phyloP scores from a whole-genome alignment of 2,888 invertebrate genomes.

The Diachrysia chrysitis region DNA sequence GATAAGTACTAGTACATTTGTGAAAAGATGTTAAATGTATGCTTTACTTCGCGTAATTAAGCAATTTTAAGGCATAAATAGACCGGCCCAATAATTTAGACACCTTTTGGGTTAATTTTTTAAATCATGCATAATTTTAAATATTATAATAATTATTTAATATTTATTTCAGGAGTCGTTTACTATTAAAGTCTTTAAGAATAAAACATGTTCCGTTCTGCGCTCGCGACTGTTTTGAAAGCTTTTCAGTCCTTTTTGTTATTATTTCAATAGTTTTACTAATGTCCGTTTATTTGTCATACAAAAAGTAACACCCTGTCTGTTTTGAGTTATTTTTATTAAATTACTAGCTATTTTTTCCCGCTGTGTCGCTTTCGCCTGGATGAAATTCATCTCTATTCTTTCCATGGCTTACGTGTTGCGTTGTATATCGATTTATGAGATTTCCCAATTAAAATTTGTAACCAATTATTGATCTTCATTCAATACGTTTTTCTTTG shows the following conservation, averaged over 20 bases:
- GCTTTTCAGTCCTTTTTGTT: conserved; percentile 66
- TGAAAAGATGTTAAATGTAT: no score
- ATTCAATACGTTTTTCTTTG: no score
- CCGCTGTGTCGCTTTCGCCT: background rate
- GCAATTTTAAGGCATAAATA: no score
- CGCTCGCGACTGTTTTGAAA: conserved; percentile 63
- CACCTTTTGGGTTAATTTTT: no score
- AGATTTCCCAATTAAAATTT: no score
- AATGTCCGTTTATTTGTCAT: conserved; percentile 69
- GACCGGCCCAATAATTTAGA: no score
- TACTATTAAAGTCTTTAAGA: conserved; percentile 38
- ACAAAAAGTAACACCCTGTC: conserved; percentile 56
- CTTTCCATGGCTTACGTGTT: no score
- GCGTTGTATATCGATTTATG: no score
- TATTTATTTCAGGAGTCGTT: conserved; percentile 39
- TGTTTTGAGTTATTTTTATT: conserved; percentile 40
- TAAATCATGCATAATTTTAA: conserved; percentile 3
- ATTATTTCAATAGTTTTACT: conserved; percentile 69
- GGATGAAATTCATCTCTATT: background rate
- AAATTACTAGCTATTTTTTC: conserved; percentile 12
- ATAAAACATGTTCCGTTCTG: conserved; percentile 56
- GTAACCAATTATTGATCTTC: no score
- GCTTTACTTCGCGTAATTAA: no score
- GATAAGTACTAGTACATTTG: no score
- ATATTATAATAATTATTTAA: no score